Evolutionary conservation across 2,888 invertebrate species (phyloP).

Genomic region (Nowickia ferox): DNA sequence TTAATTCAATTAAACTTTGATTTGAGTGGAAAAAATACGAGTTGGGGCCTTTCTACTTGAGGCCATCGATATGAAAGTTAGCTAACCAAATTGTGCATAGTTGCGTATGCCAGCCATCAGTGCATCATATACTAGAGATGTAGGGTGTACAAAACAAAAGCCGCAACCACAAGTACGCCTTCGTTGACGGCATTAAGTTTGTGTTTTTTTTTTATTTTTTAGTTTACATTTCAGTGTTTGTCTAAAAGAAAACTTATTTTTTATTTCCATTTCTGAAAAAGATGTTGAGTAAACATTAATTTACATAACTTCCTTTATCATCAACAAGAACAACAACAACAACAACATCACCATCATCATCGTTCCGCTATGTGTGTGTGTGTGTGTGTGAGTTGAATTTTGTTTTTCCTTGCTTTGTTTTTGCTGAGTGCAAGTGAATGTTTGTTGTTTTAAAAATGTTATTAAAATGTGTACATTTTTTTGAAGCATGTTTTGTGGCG

Average conservation of each 20-base stretch:
- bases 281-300: constrained; percentile 83
- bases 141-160: constrained; percentile 47
- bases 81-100: background rate
- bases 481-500: constrained; percentile 80
- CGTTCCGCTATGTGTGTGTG: constrained; percentile 8
- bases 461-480: constrained; percentile 79
- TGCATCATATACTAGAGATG: background rate
- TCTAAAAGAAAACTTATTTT: constrained; percentile 62
- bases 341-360: constrained; percentile 27
- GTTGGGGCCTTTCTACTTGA: no score
- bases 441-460: constrained; percentile 73
- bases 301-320: constrained; percentile 81
- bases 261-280: constrained; percentile 74
- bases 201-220: constrained; percentile 28
- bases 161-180: constrained; percentile 67
- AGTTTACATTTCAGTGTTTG: constrained; percentile 18
- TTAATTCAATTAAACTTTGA: no score
- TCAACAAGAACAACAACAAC: constrained; percentile 34
- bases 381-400: constrained; percentile 21
- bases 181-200: constrained; percentile 40
- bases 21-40: no score
- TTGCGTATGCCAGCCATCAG: background rate
- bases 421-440: constrained; percentile 75
- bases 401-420: constrained; percentile 64
- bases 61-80: no score